A percentile compares a stretch with the other conserved stretches of the same genome.
Conservation (phyloP, 2,888 invertebrate genomes). For the Idaea dimidiata region DNA sequence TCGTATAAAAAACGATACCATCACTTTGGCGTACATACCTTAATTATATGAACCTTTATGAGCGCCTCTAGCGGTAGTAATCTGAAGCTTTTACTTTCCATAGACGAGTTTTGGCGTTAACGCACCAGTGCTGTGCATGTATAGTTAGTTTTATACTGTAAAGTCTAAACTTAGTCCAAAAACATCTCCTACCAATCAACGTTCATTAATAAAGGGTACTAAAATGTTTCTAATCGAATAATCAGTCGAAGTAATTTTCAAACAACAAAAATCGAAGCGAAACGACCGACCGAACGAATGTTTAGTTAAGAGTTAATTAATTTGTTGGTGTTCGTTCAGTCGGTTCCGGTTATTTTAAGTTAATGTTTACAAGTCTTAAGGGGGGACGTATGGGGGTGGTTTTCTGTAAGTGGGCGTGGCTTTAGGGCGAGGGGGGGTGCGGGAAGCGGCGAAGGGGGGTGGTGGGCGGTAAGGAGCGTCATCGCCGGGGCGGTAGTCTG, state of each 20-base stretch:
- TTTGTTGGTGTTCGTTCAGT: slow-evolving; percentile 5
- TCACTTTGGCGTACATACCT: no score
- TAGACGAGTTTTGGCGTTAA: no score
- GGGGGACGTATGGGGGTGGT: slow-evolving; percentile 98
- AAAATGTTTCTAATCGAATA: slow-evolving; percentile 6
- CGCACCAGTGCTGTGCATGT: no score
- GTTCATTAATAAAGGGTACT: slow-evolving; percentile 3
- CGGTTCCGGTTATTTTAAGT: slow-evolving; percentile 13
- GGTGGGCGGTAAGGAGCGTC: slow-evolving; percentile 94
- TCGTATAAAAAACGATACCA: no score
- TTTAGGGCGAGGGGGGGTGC: slow-evolving; percentile 90
- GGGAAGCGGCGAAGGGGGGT: slow-evolving; percentile 88
- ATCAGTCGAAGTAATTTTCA: slow-evolving; percentile 7
- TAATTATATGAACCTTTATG: no score
- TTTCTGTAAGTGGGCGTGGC: slow-evolving; percentile 95
- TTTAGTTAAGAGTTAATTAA: background rate
- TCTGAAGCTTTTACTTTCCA: no score
- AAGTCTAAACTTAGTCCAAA: background rate
- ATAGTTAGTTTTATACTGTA: no score
- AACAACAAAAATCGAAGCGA: slow-evolving; percentile 26
- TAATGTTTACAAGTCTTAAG: slow-evolving; percentile 82
- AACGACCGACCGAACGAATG: slow-evolving; percentile 10
- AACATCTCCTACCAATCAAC: background rate
- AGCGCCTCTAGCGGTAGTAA: no score
- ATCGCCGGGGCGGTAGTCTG: slow-evolving; percentile 82